phyloP scores from a whole-genome alignment of 2,797 vertebrate species.

The Simalia tracyae region DNA sequence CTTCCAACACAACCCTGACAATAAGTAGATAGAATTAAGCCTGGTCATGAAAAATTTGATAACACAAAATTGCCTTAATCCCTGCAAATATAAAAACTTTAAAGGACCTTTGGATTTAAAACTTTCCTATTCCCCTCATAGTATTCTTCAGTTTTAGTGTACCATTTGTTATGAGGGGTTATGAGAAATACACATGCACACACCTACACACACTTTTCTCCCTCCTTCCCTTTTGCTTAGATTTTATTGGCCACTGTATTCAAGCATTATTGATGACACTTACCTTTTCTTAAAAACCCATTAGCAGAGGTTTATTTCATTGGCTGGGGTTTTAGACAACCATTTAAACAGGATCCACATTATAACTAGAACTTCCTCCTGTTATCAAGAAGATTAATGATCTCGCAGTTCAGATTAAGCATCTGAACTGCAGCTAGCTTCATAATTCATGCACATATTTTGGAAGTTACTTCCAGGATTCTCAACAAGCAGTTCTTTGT shows the following conservation, averaged over 20 bases:
- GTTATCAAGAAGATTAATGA: constrained; percentile 20
- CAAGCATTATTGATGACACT: not conserved
- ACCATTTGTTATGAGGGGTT: not conserved
- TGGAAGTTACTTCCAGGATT: constrained; percentile 1
- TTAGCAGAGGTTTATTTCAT: constrained; percentile 21
- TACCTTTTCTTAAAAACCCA: constrained; percentile 20
- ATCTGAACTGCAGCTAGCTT: constrained; percentile 11
- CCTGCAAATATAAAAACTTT: not conserved
- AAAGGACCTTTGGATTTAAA: not conserved
- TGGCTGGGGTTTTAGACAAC: constrained; percentile 12
- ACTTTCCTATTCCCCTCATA: not conserved
- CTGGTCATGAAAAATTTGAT: not conserved
- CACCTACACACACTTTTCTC: not conserved
- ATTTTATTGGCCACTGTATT: constrained; percentile 5
- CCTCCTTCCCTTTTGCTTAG: not conserved
- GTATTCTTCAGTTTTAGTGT: not conserved
- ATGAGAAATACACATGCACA: not conserved
- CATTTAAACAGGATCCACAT: constrained; percentile 10
- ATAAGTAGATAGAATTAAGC: not conserved
- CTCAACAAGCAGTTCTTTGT: not conserved
- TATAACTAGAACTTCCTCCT: not conserved
- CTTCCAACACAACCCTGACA: not conserved
- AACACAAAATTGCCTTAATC: not conserved
- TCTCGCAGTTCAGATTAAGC: constrained; percentile 17
- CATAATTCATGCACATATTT: constrained; percentile 6